These are phyloP conservation scores for Schrankia costaestrigalis DNA, from an alignment of 2,888 invertebrate genomes.

Conservation along the genomic window DNA sequence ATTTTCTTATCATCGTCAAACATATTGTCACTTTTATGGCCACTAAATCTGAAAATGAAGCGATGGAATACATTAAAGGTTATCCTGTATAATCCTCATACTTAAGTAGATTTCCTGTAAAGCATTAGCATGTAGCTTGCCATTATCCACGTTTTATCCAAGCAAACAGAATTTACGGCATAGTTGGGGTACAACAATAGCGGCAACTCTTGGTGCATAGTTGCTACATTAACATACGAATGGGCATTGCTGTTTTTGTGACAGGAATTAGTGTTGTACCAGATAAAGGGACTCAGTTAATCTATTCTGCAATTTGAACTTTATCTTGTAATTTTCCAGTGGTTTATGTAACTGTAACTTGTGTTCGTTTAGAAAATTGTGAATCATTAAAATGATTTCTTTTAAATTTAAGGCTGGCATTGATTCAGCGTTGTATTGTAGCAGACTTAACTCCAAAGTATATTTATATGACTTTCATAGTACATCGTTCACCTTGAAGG, in stretches of 20 bases:
- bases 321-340: no score
- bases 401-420: no score
- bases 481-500: no score
- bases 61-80: constrained; percentile 15
- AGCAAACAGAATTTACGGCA: constrained; percentile 25
- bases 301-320: constrained; percentile 12
- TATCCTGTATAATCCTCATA: constrained; percentile 18
- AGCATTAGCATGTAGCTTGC: constrained; percentile 20
- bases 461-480: no score
- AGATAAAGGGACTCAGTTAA: constrained; percentile 16
- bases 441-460: no score
- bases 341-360: constrained; percentile 4
- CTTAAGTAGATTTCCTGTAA: constrained; percentile 20
- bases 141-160: constrained; percentile 24
- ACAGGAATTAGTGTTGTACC: constrained; percentile 24
- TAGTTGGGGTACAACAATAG: constrained; percentile 26
- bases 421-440: no score
- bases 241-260: constrained; percentile 29
- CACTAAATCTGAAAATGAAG: constrained; percentile 15
- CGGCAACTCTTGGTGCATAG: constrained; percentile 13
- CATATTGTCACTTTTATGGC: constrained; percentile 11
- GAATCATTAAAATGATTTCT: not conserved
- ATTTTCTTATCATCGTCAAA: constrained; percentile 13
- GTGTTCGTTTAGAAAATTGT: constrained; percentile 11
- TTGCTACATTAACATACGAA: constrained; percentile 32